These are phyloP conservation scores for Neocrepidodera transversa DNA, from an alignment of 2,888 invertebrate genomes.

Conservation along the genomic window DNA sequence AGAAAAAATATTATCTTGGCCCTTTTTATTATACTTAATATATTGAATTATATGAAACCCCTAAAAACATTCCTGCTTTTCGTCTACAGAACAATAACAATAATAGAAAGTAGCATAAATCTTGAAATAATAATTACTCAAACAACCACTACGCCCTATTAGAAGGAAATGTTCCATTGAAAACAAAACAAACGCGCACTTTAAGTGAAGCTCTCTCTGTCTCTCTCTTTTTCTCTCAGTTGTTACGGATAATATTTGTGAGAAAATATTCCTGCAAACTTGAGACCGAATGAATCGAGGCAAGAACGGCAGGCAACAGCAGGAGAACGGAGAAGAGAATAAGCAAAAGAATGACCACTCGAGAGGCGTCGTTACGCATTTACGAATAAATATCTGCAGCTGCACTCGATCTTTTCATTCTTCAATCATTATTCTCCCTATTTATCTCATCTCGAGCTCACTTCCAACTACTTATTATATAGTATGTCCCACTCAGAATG, in stretches of 20 bases:
- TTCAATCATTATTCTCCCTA: slow-evolving; percentile 13
- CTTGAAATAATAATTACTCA: no score
- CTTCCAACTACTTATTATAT: background rate
- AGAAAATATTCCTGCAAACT: background rate
- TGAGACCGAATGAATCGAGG: no score
- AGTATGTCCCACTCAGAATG: background rate
- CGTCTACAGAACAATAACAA: background rate
- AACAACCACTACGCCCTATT: background rate
- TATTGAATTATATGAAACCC: no score
- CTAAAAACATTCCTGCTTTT: no score
- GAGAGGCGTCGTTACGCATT: slow-evolving; percentile 14
- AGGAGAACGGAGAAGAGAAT: no score
- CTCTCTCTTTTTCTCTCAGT: no score
- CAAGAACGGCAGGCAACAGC: background rate
- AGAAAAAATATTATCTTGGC: no score
- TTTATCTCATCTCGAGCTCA: background rate
- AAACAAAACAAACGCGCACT: background rate
- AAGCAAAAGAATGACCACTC: slow-evolving; percentile 19
- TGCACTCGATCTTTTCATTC: slow-evolving; percentile 16
- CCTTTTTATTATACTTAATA: no score
- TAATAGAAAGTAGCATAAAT: background rate
- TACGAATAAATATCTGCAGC: slow-evolving; percentile 21
- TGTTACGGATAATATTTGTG: background rate
- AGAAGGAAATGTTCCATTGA: background rate
- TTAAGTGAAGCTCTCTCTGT: no score